Evolutionary conservation across 2,797 vertebrate genomes (phyloP).

Genomic region (Nannoperca obscura): DNA sequence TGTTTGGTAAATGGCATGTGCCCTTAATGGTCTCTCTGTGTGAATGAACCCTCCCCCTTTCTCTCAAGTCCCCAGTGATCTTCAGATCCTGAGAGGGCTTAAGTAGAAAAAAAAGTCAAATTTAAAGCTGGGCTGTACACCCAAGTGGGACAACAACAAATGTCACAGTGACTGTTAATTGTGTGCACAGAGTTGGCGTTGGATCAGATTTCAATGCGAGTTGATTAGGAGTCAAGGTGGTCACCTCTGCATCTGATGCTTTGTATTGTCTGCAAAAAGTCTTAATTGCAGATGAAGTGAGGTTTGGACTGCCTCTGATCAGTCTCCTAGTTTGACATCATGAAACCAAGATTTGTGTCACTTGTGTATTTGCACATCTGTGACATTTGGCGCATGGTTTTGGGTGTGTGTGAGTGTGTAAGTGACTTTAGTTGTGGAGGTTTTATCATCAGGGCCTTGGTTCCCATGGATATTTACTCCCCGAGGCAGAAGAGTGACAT

Average conservation of each 20-base stretch:
- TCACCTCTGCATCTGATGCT: conserved; percentile 38
- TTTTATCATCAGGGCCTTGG: conserved; percentile 67
- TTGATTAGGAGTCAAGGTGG: conserved; percentile 32
- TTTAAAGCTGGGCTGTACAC: conserved; percentile 44
- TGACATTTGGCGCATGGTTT: conserved; percentile 32
- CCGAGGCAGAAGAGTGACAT: conserved; percentile 79
- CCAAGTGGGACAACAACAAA: conserved; percentile 52
- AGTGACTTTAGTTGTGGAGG: conserved; percentile 24
- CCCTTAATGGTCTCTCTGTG: conserved; percentile 68
- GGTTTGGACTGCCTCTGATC: conserved; percentile 21
- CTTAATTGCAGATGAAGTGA: not conserved
- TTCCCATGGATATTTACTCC: conserved; percentile 83
- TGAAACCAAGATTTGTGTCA: conserved; percentile 8
- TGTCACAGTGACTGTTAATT: conserved; percentile 49
- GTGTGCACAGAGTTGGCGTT: conserved; percentile 23
- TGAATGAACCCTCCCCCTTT: conserved; percentile 54
- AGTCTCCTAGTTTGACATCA: not conserved
- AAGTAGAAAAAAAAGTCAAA: conserved; percentile 46
- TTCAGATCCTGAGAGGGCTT: conserved; percentile 50
- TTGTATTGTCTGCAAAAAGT: not conserved
- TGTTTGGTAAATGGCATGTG: conserved; percentile 77
- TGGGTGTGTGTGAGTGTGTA: conserved; percentile 3
- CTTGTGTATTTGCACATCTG: conserved; percentile 1
- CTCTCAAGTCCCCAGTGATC: conserved; percentile 54
- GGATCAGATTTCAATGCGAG: conserved; percentile 46